Conservation (phyloP, 2,888 invertebrate species). For the Nomada ruficornis region DNA sequence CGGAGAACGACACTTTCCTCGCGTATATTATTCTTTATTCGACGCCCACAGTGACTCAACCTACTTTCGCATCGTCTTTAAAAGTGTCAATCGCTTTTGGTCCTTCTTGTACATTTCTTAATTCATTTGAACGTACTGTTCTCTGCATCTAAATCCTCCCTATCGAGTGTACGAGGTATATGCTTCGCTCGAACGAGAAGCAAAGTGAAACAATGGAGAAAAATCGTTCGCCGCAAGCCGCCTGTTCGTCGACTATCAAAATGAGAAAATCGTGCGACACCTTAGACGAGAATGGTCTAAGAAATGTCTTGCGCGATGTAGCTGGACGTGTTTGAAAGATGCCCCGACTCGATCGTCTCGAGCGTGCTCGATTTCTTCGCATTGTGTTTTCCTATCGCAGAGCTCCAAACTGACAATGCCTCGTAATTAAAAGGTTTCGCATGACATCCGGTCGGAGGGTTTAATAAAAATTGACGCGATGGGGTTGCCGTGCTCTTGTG, state of each 20-base stretch:
- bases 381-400: background rate
- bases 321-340: constrained; percentile 14
- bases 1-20: constrained; percentile 5
- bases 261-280: constrained; percentile 1
- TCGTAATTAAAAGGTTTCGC: constrained; percentile 38
- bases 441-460: constrained; percentile 70
- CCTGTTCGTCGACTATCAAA: background rate
- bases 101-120: constrained; percentile 59
- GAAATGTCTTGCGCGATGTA: constrained; percentile 6
- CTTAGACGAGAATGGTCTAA: constrained; percentile 2
- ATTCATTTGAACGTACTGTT: constrained; percentile 45
- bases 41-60: background rate
- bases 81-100: constrained; percentile 54
- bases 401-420: constrained; percentile 42
- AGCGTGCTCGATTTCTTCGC: background rate
- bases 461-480: constrained; percentile 79
- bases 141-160: constrained; percentile 22
- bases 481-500: constrained; percentile 67
- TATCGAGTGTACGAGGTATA: constrained; percentile 29
- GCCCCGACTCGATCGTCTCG: constrained; percentile 6
- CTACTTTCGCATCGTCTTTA: constrained; percentile 34
- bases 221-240: no score
- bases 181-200: constrained; percentile 31
- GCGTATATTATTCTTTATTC: background rate
- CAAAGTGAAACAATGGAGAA: background rate